These are phyloP conservation scores for Galeopterus variegatus DNA, from an alignment of 2,113 vertebrate species.

Conservation along the genomic window DNA sequence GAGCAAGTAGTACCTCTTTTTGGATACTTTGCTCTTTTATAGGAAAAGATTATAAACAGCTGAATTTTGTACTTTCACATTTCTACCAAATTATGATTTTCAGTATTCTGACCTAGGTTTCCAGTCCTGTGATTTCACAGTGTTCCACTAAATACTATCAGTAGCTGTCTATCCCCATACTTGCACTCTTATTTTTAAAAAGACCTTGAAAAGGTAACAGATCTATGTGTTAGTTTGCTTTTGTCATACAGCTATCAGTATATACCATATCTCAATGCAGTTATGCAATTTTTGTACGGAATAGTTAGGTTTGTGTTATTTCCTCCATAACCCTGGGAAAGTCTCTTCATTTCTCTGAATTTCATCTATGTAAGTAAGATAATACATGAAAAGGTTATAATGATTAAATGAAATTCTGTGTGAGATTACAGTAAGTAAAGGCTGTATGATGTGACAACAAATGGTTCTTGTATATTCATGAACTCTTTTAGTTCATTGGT, in stretches of 20 bases:
- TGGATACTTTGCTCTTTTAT: neutral
- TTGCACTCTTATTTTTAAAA: constrained; percentile 15
- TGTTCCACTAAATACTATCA: neutral
- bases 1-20: neutral
- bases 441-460: neutral
- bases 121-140: neutral
- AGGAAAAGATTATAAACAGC: constrained; percentile 25
- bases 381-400: constrained; percentile 47
- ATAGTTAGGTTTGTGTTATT: constrained; percentile 18
- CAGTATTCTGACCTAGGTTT: neutral
- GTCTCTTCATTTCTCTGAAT: constrained; percentile 29
- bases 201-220: constrained; percentile 12
- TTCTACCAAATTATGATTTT: constrained; percentile 55
- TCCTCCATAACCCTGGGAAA: neutral
- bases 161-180: neutral
- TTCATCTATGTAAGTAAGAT: neutral
- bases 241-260: neutral
- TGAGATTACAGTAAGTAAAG: neutral
- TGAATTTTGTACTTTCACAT: constrained; percentile 40
- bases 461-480: neutral
- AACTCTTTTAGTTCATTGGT: neutral
- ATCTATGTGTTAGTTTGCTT: neutral
- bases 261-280: neutral
- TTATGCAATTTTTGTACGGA: neutral
- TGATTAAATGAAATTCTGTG: constrained; percentile 12